phyloP scores from a whole-genome alignment of 2,888 invertebrate genomes.

The Luperina nickerlii region DNA sequence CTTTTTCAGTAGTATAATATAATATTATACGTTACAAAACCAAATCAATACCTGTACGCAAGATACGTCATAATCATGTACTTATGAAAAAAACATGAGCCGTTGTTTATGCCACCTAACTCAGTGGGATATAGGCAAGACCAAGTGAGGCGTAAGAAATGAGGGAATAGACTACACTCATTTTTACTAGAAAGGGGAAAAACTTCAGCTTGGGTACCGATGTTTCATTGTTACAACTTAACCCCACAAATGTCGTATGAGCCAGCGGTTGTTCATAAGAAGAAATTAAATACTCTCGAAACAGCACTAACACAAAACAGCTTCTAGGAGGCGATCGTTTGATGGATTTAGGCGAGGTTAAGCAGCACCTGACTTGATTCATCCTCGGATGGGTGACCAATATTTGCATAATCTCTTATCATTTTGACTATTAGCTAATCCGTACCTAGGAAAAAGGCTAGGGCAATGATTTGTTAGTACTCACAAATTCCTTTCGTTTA shows the following conservation, averaged over 20 bases:
- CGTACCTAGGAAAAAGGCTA: background rate
- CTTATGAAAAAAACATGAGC: constrained; percentile 36
- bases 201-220: background rate
- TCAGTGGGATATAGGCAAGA: constrained; percentile 3
- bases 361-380: background rate
- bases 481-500: background rate
- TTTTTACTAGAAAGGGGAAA: background rate
- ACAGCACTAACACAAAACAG: no score
- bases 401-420: background rate
- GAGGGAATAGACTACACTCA: background rate
- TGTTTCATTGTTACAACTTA: background rate
- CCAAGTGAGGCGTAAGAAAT: constrained; percentile 11
- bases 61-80: constrained; percentile 14
- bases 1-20: no score
- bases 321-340: no score
- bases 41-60: constrained; percentile 5
- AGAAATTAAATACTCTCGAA: no score
- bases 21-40: background rate
- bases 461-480: background rate
- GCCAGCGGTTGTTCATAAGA: no score
- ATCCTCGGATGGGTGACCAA: background rate
- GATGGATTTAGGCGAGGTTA: background rate
- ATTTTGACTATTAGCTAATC: background rate
- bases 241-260: no score
- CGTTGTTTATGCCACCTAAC: constrained; percentile 12